Conservation (phyloP, 64 coral and sea anemone species). For the Montipora foliosa region DNA sequence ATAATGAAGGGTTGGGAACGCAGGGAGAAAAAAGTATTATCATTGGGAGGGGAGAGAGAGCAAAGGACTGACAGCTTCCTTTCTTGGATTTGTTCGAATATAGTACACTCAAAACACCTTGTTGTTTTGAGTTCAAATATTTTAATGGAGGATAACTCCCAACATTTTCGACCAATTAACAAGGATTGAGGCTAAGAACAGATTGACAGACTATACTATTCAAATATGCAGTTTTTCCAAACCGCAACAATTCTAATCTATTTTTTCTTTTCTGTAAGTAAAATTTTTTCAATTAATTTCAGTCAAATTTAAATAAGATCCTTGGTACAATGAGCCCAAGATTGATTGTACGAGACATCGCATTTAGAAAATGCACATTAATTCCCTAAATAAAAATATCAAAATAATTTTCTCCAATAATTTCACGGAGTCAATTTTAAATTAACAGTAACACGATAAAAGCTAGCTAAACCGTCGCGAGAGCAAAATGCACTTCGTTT, state of each 20-base stretch:
- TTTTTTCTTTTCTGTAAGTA: background rate
- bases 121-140: background rate
- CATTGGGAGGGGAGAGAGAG: no score
- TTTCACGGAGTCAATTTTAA: slow-evolving; percentile 27
- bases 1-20: no score
- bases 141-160: background rate
- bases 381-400: slow-evolving; percentile 30
- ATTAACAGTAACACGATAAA: background rate
- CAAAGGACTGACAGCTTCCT: background rate
- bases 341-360: background rate
- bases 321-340: background rate
- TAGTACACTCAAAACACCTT: background rate
- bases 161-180: background rate
- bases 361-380: slow-evolving; percentile 6
- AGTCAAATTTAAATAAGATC: background rate
- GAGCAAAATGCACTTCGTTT: background rate
- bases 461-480: background rate
- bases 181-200: background rate
- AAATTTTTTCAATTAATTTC: background rate
- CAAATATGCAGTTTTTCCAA: background rate
- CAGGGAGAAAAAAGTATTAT: no score
- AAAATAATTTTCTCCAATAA: slow-evolving; percentile 41
- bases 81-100: background rate
- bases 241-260: background rate
- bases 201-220: background rate